These are phyloP conservation scores for Linnaemya vulpina DNA, from an alignment of 2,888 invertebrate genomes.

Conservation along the genomic window DNA sequence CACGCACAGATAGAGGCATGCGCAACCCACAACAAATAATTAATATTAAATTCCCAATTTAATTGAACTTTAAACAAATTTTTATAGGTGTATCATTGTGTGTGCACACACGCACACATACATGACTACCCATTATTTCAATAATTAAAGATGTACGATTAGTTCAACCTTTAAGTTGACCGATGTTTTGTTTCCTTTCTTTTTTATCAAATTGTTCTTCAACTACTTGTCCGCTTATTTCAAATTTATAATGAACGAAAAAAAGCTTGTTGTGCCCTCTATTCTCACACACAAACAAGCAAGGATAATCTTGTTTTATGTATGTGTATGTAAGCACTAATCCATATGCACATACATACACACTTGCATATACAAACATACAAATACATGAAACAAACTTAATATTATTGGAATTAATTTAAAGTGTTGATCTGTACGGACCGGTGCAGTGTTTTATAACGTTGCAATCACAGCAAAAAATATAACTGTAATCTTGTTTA, in stretches of 20 bases:
- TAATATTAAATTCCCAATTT: no score
- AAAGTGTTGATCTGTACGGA: neutral
- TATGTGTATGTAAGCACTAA: neutral
- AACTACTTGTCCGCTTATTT: conserved; percentile 7
- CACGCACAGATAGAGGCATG: no score
- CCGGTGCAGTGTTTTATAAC: neutral
- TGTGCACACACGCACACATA: neutral
- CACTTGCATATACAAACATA: neutral
- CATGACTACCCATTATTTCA: neutral
- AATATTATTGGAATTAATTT: neutral
- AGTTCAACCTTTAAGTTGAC: neutral
- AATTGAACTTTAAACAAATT: conserved; percentile 21
- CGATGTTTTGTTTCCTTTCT: neutral
- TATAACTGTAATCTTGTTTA: no score
- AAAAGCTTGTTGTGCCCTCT: neutral
- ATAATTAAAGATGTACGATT: neutral
- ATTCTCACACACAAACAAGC: neutral
- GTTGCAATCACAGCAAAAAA: neutral
- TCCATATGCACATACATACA: neutral
- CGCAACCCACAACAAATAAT: no score
- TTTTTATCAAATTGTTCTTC: neutral
- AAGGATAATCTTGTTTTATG: neutral
- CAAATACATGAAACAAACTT: no score
- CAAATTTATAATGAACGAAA: conserved; percentile 11
- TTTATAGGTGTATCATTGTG: neutral